phyloP scores from a whole-genome alignment of 2,797 vertebrate genomes.

The Parauchenoglanis ngamensis region DNA sequence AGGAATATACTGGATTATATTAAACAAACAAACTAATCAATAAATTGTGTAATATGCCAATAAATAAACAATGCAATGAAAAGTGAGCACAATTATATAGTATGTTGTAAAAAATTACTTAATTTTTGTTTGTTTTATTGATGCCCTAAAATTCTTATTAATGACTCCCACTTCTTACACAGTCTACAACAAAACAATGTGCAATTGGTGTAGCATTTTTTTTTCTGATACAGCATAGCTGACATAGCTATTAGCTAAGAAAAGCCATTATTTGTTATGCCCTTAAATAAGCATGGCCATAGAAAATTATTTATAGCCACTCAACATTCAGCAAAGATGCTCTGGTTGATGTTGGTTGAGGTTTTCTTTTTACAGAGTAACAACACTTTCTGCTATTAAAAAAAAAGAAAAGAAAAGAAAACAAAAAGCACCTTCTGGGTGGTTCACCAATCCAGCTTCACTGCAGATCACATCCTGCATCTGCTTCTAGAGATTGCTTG shows the following conservation, averaged over 20 bases:
- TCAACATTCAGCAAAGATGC: background rate
- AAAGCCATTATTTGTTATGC: background rate
- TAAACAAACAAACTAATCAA: background rate
- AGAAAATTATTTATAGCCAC: background rate
- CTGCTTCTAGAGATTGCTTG: background rate
- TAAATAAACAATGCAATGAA: background rate
- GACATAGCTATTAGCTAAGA: background rate
- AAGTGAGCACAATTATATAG: too few relatives aligned
- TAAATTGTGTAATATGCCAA: background rate
- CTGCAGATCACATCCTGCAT: background rate
- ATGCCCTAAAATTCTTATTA: background rate
- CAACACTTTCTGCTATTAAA: background rate
- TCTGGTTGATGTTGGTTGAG: background rate
- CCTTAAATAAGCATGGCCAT: background rate
- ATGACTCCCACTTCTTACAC: background rate
- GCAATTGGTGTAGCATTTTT: background rate
- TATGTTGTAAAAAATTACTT: background rate
- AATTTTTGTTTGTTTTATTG: background rate
- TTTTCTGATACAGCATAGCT: background rate
- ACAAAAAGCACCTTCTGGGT: background rate
- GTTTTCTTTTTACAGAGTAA: background rate
- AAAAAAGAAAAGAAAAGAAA: background rate
- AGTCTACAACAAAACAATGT: background rate
- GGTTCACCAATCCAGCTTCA: background rate
- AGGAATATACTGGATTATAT: background rate